A percentile compares a stretch with the other conserved stretches of the same genome.
phyloP scores from a whole-genome alignment of 2,888 invertebrate species.

The Pseudoips prasinana region DNA sequence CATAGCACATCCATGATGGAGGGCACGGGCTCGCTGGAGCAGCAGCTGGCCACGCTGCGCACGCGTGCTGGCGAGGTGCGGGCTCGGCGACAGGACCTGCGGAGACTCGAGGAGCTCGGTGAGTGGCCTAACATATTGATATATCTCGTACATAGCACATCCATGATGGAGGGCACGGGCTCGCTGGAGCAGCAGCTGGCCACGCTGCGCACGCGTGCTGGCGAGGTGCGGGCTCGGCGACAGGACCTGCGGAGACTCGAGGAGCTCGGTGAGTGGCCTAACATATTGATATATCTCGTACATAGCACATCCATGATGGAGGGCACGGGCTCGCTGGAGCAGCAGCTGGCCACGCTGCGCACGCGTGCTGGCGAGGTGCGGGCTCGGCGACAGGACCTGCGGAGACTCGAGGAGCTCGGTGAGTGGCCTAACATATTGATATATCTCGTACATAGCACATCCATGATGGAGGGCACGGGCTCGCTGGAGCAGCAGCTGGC shows the following conservation, averaged over 20 bases:
- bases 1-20: conserved; percentile 99
- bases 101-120: conserved; percentile 86
- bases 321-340: conserved; percentile 98
- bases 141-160: conserved; percentile 84
- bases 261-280: conserved; percentile 45
- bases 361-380: conserved; percentile 97
- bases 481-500: conserved; percentile 99
- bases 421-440: conserved; percentile 1
- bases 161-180: conserved; percentile 99
- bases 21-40: conserved; percentile 98
- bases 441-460: conserved; percentile 84
- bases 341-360: conserved; percentile 97
- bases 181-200: conserved; percentile 99
- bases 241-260: conserved; percentile 95
- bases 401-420: conserved; percentile 86
- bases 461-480: conserved; percentile 99
- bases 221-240: conserved; percentile 96
- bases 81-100: conserved; percentile 94
- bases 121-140: conserved; percentile 1
- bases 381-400: conserved; percentile 94
- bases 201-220: conserved; percentile 95
- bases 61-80: conserved; percentile 97
- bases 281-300: too few relatives aligned
- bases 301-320: conserved; percentile 99
- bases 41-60: conserved; percentile 97